Evolutionary conservation across 1,140 invertebrate genomes (phyloP), one percentile per base, ranked within the genome.

Genomic region (Dendrolimus punctatus): DNA sequence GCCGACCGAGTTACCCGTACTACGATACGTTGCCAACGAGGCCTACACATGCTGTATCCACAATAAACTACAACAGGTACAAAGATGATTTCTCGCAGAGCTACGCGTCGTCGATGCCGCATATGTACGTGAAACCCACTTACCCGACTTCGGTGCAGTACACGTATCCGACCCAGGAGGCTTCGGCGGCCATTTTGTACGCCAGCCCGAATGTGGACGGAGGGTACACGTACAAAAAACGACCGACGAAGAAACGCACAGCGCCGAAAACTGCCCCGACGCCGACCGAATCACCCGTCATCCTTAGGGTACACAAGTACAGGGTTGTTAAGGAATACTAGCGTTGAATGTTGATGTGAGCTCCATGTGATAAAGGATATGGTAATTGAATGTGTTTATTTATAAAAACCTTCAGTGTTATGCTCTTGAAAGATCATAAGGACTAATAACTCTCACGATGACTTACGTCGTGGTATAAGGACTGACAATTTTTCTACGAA

Each of bases 291-390:
- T 40, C 51, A 41, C 80, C 80, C 1, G 60, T 80, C 41, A 65
- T 83, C 42, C 64, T 83, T 4, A 59, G 73, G 39, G 71, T 83
- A 39, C 80, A 81, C 52, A 80, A 78, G 47, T 74, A 83, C 55
- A 76, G 64, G 53, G 51, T 79, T 6, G 55, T 71, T 6, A 64
- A 64, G n/a, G 64, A 66, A 6, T 54, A 49, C 52, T 48, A 60
- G 46, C 23, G 46, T 8, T 38, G 46, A 46, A 46, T 9, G 45
- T 46, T 46, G 5, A 46, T 5, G 10, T 10, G 10, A 6, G 37
- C 9, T 49, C 23, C 23, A 23, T 23, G 23, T 23, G 23, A 23
- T 23, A 23, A 23, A 23, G 1, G 23, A 23, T 23, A 23, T 23
- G 23, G 23, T 23, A 23, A 1, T 23, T 23, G 23, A 23, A 23